Evolutionary conservation across 2,113 vertebrate species (phyloP), one percentile per base, ranked within the genome.

Genomic region (Sinocyclocheilus maitianheensis): DNA sequence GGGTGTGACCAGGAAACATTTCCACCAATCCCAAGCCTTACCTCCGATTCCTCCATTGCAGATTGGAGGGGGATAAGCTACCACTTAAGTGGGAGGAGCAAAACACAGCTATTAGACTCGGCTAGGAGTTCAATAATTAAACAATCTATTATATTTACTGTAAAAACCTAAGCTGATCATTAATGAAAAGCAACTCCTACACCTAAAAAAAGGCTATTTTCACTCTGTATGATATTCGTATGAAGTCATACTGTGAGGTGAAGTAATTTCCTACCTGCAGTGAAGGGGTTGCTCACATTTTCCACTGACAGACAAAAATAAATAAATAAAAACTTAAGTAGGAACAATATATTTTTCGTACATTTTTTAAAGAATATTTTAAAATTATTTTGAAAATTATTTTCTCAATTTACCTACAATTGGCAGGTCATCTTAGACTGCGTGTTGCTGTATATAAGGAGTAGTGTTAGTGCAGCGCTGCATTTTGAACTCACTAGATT

Each of bases 401-500:
- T 37, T 34, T 40, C 7, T 63, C 78, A 63, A 63, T 37, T 40
- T n/a, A 60, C 53, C 12, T 72, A 69, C 16, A 69, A 8, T 37
- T 34, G 65, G 14, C 6, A 69, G 24, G 2, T 22, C 10, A 30
- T 80, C 10, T 75, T 40, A 69, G n/a, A 30, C 16, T 12, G 2
- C 76, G 76, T 81, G 77, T 88, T 72, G 74, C 37, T 76, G 24
- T 75, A 67, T 58, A 62, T 10, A 51, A 7, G 46, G n/a, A 1
- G 10, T 0, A 46, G 37, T 85, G 69, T 75, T 37, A 37, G 22
- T 79, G 65, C 26, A 26, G 24, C 13, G 18, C 2, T 37, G 72
- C 71, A 48, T 72, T 11, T 14, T 10, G 10, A 26, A 79, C 97
- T 60, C 93, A 99, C 98, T 92, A 89, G 97, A 97, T 89, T 95